A percentile compares a stretch with the other conserved stretches of the same genome.
phyloP scores from a whole-genome alignment of 2,888 invertebrate species.

The Mesochorus sp. region DNA sequence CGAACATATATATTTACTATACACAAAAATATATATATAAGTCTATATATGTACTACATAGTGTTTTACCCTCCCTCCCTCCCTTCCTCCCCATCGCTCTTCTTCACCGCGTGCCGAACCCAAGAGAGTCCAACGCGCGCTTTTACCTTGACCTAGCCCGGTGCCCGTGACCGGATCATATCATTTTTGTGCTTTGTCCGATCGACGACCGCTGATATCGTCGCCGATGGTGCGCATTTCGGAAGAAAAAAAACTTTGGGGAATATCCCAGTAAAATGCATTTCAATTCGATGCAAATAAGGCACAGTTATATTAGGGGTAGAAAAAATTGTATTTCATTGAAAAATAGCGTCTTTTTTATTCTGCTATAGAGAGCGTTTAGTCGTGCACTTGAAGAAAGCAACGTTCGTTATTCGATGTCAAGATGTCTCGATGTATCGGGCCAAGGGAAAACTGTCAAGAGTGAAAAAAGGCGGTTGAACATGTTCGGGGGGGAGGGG shows the following conservation, averaged over 20 bases:
- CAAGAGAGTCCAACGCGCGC: slow-evolving; percentile 35
- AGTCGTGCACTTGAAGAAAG: background rate
- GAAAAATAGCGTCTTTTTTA: too few species aligned
- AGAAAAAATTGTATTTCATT: too few species aligned
- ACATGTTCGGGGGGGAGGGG: background rate
- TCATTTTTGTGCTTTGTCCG: slow-evolving; percentile 31
- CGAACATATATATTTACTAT: slow-evolving; percentile 29
- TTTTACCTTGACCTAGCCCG: slow-evolving; percentile 66
- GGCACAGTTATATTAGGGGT: too few species aligned
- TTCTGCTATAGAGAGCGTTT: too few species aligned
- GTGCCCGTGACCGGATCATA: slow-evolving; percentile 53
- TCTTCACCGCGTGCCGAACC: slow-evolving; percentile 49
- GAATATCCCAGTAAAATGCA: too few species aligned
- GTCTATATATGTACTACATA: background rate
- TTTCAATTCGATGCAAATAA: too few species aligned
- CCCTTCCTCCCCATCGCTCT: slow-evolving; percentile 37
- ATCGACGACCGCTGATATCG: background rate
- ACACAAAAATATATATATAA: slow-evolving; percentile 9
- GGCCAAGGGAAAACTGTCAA: slow-evolving; percentile 20
- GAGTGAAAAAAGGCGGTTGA: slow-evolving; percentile 29
- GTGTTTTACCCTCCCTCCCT: slow-evolving; percentile 55
- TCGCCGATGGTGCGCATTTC: too few species aligned
- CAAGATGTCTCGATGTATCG: background rate
- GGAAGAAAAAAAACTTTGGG: too few species aligned
- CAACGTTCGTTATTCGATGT: background rate